A percentile compares a stretch with the other conserved stretches of the same genome.
phyloP scores from a whole-genome alignment of 2,797 vertebrate genomes.

The Pangasius larnaudii region DNA sequence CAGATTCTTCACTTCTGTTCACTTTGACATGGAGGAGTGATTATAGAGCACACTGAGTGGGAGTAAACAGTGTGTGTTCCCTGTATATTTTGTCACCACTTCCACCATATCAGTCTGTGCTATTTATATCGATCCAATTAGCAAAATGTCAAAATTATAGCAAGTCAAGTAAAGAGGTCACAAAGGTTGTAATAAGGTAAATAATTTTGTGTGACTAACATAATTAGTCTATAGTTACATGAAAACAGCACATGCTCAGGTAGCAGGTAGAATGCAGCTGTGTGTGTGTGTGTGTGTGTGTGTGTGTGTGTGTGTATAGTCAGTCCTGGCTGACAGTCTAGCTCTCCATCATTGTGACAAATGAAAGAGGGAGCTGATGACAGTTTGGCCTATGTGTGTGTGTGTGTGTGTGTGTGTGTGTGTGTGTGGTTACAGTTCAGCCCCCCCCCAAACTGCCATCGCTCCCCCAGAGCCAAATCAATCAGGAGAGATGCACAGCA shows the following conservation, averaged over 20 bases:
- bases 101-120: not conserved
- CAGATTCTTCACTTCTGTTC: conserved; percentile 12
- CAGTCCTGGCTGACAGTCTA: not conserved
- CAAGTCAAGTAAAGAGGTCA: not conserved
- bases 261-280: not conserved
- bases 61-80: not conserved
- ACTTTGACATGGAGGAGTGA: conserved; percentile 7
- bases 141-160: conserved; percentile 10
- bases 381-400: conserved; percentile 39
- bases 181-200: not conserved
- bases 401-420: conserved; percentile 18
- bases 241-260: not conserved
- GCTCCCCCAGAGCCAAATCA: conserved; percentile 48
- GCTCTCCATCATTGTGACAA: conserved; percentile 34
- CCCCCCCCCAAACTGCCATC: conserved; percentile 29
- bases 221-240: not conserved
- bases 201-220: not conserved
- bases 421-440: conserved; percentile 34
- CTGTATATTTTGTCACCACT: not conserved
- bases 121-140: conserved; percentile 22
- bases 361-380: conserved; percentile 46
- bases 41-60: not conserved
- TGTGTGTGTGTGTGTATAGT: conserved; percentile 11
- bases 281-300: conserved; percentile 24
- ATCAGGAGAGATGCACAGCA: conserved; percentile 47